These are phyloP conservation scores for Chaenodraco wilsoni DNA, from an alignment of 2,797 vertebrate genomes.

Conservation along the genomic window DNA sequence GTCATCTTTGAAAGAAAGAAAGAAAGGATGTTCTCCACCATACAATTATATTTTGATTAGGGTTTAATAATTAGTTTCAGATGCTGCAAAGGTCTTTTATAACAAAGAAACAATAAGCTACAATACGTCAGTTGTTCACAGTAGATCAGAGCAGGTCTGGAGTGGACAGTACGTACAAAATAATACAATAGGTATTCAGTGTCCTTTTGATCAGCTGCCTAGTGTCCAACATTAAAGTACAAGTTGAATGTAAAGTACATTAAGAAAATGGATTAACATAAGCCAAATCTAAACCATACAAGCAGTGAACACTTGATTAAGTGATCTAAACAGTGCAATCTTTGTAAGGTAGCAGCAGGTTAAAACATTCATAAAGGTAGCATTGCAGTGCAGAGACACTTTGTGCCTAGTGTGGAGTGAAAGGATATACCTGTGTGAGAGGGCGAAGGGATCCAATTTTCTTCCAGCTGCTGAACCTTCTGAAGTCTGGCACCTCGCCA, in stretches of 20 bases:
- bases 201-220: no score
- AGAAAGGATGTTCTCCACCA: not conserved
- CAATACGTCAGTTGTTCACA: not conserved
- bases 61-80: not conserved
- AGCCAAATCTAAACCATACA: no score
- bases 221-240: no score
- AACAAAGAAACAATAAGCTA: not conserved
- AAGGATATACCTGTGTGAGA: slow-evolving; percentile 86
- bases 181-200: no score
- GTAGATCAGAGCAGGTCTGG: not conserved
- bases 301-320: no score
- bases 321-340: no score
- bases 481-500: slow-evolving; percentile 87
- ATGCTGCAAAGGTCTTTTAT: not conserved
- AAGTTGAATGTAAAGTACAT: no score
- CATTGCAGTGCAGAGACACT: not conserved
- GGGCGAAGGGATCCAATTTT: slow-evolving; percentile 92
- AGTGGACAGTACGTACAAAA: not conserved
- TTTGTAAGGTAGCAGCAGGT: no score
- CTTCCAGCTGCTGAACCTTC: slow-evolving; percentile 81
- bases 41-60: not conserved
- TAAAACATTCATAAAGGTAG: not conserved
- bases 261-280: no score
- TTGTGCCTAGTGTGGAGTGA: not conserved
- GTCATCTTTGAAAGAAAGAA: not conserved